phyloP scores from a whole-genome alignment of 2,113 vertebrate genomes.

The Scomber japonicus region DNA sequence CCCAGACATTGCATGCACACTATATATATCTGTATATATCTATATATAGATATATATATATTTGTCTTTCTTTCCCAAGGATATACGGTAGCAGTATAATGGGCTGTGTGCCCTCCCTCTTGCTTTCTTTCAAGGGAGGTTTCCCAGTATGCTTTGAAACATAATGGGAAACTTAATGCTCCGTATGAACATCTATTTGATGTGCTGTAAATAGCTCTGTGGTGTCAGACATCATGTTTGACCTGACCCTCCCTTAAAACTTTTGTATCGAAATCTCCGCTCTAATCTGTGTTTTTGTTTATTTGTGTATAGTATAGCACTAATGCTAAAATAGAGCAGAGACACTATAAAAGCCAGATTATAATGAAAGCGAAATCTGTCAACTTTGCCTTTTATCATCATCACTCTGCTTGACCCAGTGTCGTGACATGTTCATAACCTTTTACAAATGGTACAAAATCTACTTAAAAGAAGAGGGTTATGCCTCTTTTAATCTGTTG shows the following conservation, averaged over 20 bases:
- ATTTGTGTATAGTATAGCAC: conserved; percentile 48
- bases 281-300: conserved; percentile 65
- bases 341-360: conserved; percentile 77
- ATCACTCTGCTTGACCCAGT: conserved; percentile 64
- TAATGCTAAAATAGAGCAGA: conserved; percentile 53
- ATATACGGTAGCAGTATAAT: conserved; percentile 54
- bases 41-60: conserved; percentile 23
- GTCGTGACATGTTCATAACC: conserved; percentile 72
- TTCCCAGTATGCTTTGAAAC: conserved; percentile 36
- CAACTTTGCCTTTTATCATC: conserved; percentile 68
- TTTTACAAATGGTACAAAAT: conserved; percentile 67
- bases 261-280: conserved; percentile 52
- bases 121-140: conserved; percentile 37
- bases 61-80: conserved; percentile 72
- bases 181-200: conserved; percentile 18
- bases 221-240: conserved; percentile 33
- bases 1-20: conserved; percentile 56
- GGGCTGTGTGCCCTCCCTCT: conserved; percentile 14
- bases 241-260: conserved; percentile 26
- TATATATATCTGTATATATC: neutral
- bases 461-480: conserved; percentile 46
- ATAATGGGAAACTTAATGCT: conserved; percentile 22
- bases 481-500: conserved; percentile 70
- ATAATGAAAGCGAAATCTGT: conserved; percentile 76
- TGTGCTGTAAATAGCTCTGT: conserved; percentile 7